Conservation (phyloP, 2,888 invertebrate genomes). For the Clivina fossor region DNA sequence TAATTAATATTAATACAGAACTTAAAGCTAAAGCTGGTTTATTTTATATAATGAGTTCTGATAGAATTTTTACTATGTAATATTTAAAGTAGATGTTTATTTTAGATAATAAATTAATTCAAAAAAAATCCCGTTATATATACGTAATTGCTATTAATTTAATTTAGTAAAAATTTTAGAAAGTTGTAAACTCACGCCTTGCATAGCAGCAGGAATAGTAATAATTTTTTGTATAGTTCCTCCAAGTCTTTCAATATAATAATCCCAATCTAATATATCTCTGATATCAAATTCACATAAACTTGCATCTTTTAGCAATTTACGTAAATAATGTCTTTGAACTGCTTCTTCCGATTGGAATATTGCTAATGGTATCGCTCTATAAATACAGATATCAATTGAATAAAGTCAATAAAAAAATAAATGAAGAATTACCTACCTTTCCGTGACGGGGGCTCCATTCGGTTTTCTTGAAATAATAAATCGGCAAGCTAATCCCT, state of each 20-base stretch:
- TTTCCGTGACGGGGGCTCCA: slow-evolving; percentile 86
- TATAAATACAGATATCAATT: too few relatives aligned
- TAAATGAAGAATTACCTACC: slow-evolving; percentile 51
- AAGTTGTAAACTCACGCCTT: slow-evolving; percentile 76
- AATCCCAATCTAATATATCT: slow-evolving; percentile 94
- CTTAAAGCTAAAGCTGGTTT: too few relatives aligned
- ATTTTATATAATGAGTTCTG: too few relatives aligned
- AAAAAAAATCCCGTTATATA: too few relatives aligned
- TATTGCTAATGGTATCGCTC: slow-evolving; percentile 94
- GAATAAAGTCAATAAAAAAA: too few relatives aligned
- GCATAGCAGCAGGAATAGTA: slow-evolving; percentile 97
- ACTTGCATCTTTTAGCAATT: slow-evolving; percentile 88
- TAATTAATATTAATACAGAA: too few relatives aligned
- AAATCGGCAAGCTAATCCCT: slow-evolving; percentile 93
- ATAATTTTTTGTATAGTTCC: slow-evolving; percentile 98
- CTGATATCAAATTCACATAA: slow-evolving; percentile 85
- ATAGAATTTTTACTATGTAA: too few relatives aligned
- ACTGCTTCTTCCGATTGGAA: slow-evolving; percentile 91
- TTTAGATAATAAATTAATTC: too few relatives aligned
- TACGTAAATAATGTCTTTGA: slow-evolving; percentile 81
- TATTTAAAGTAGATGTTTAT: background rate
- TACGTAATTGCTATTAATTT: slow-evolving; percentile 17
- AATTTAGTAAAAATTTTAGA: too few relatives aligned
- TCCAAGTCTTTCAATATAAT: slow-evolving; percentile 94
- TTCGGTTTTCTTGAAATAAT: slow-evolving; percentile 95